A percentile compares a stretch with the other conserved stretches of the same genome.
Evolutionary conservation across 2,888 invertebrate species (phyloP).

Genomic region (Monopis laevigella): DNA sequence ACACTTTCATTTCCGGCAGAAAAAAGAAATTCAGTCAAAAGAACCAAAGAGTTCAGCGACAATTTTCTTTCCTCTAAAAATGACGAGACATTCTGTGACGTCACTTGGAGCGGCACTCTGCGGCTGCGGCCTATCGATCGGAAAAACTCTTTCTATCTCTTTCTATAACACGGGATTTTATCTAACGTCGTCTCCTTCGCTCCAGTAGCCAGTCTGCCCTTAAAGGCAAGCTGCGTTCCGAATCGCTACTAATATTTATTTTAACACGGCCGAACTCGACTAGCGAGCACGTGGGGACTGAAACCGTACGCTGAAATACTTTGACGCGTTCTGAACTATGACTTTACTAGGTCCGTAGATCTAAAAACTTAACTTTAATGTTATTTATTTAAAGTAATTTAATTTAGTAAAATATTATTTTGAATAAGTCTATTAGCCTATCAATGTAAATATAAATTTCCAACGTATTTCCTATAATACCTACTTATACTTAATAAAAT

Average conservation of each 20-base stretch:
- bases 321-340: too few species aligned
- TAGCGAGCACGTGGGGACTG: slow-evolving; percentile 44
- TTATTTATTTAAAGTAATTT: too few species aligned
- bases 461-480: too few species aligned
- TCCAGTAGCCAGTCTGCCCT: slow-evolving; percentile 34
- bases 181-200: slow-evolving; percentile 37
- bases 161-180: slow-evolving; percentile 36
- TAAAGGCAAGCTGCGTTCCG: slow-evolving; percentile 53
- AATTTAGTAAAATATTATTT: too few species aligned
- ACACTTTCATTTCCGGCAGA: too few species aligned
- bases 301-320: too few species aligned
- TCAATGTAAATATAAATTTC: too few species aligned
- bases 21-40: too few species aligned
- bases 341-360: too few species aligned
- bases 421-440: too few species aligned
- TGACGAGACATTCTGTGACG: slow-evolving; percentile 64
- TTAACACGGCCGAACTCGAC: slow-evolving; percentile 53
- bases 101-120: slow-evolving; percentile 59
- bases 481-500: too few species aligned
- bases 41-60: slow-evolving; percentile 39
- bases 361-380: too few species aligned
- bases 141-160: slow-evolving; percentile 45
- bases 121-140: slow-evolving; percentile 67
- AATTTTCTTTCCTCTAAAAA: slow-evolving; percentile 59
- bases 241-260: slow-evolving; percentile 67